Conservation (phyloP, 2,113 vertebrate genomes). For the Mandrillus leucophaeus region DNA sequence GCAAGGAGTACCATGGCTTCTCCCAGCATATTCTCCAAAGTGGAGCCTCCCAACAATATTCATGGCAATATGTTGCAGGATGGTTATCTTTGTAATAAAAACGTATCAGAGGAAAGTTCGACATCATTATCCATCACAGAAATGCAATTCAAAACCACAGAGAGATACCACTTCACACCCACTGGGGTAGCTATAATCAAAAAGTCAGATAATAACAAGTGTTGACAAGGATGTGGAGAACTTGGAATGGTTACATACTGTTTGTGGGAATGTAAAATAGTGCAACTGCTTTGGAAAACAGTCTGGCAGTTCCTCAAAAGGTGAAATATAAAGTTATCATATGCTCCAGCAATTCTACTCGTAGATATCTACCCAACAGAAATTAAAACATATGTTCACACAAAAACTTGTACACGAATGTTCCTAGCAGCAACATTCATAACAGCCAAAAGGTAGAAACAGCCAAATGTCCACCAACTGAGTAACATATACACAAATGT, state of each 20-base stretch:
- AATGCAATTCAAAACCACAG: slow-evolving; percentile 19
- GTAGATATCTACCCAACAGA: background rate
- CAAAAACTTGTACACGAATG: background rate
- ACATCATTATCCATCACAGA: slow-evolving; percentile 13
- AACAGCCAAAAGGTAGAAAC: slow-evolving; percentile 13
- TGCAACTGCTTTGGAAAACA: background rate
- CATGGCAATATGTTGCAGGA: background rate
- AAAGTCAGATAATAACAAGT: background rate
- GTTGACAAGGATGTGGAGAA: background rate
- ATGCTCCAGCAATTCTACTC: background rate
- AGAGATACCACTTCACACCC: background rate
- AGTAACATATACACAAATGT: background rate
- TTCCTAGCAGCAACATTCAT: background rate
- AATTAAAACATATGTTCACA: slow-evolving; percentile 16
- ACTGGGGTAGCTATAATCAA: background rate
- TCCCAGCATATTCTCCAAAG: background rate
- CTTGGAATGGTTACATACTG: background rate
- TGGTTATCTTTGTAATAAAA: slow-evolving; percentile 40
- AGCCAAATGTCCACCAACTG: background rate
- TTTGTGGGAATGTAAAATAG: background rate
- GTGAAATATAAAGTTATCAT: background rate
- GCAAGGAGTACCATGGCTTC: background rate
- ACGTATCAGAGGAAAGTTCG: background rate
- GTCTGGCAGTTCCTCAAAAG: background rate
- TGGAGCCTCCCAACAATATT: background rate